Evolutionary conservation across 2,888 invertebrate genomes (phyloP).

Genomic region (Drosophila niveifrons): DNA sequence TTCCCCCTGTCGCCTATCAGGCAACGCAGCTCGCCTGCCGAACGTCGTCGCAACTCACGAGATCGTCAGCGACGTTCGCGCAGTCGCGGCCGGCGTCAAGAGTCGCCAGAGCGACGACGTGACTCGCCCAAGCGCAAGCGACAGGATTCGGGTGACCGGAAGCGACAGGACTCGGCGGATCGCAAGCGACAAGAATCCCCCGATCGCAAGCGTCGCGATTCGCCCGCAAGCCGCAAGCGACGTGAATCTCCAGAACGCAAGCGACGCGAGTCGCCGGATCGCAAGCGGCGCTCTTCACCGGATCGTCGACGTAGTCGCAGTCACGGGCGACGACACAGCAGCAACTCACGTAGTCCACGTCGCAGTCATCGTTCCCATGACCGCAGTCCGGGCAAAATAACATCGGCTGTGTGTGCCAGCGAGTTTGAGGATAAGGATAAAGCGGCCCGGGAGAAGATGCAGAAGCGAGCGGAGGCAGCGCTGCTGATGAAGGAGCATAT

Average conservation of each 20-base stretch:
- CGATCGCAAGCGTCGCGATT: slow-evolving; percentile 26
- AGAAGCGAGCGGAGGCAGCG: slow-evolving; percentile 86
- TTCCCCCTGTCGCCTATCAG: slow-evolving; percentile 82
- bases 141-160: slow-evolving; percentile 22
- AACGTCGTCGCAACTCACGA: slow-evolving; percentile 67
- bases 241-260: slow-evolving; percentile 50
- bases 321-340: slow-evolving; percentile 57
- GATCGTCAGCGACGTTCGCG: slow-evolving; percentile 64
- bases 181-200: slow-evolving; percentile 45
- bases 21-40: slow-evolving; percentile 70
- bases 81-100: slow-evolving; percentile 57
- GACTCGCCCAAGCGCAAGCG: slow-evolving; percentile 44
- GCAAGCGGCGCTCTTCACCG: slow-evolving; percentile 51
- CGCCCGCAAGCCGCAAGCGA: slow-evolving; percentile 41
- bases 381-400: slow-evolving; percentile 37
- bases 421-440: slow-evolving; percentile 70
- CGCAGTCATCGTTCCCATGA: slow-evolving; percentile 34
- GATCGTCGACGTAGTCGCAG: slow-evolving; percentile 58
- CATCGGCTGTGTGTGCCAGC: slow-evolving; percentile 40
- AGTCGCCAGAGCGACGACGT: slow-evolving; percentile 36
- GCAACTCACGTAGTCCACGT: slow-evolving; percentile 50
- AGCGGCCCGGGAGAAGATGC: slow-evolving; percentile 84
- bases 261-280: slow-evolving; percentile 53
- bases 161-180: slow-evolving; percentile 24
- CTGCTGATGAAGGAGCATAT: slow-evolving; percentile 88